Percentiles rank a stretch among this genome's conserved stretches.
phyloP scores from a whole-genome alignment of 2,797 vertebrate genomes.

The Gambelia wislizenii region DNA sequence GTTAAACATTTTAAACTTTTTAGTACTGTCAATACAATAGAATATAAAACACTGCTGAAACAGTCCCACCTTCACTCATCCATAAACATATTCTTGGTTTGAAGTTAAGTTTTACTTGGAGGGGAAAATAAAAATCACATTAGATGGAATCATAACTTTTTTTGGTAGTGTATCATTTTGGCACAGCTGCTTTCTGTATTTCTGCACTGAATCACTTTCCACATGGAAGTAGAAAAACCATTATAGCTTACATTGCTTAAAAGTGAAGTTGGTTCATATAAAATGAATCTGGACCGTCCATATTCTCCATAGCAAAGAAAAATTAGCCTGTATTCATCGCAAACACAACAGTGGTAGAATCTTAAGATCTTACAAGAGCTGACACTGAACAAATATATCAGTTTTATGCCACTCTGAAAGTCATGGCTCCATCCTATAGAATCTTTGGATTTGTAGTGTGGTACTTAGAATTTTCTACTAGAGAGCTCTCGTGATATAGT shows the following conservation, averaged over 20 bases:
- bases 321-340: not conserved
- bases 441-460: no score
- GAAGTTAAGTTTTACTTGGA: not conserved
- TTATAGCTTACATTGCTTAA: not conserved
- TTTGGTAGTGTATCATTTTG: not conserved
- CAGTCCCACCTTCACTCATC: not conserved
- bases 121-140: not conserved
- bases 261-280: not conserved
- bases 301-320: not conserved
- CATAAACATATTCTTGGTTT: not conserved
- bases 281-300: not conserved
- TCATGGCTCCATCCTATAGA: no score
- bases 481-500: no score
- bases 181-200: not conserved
- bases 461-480: no score
- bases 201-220: not conserved
- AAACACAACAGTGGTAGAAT: not conserved
- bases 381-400: no score
- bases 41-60: not conserved
- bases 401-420: no score
- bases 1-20: not conserved
- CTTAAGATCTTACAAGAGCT: not conserved
- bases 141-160: not conserved
- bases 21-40: no score
- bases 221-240: not conserved